Base-by-base conservation (phyloP, 2,888 invertebrate genomes). In the Mystacides longicornis region DNA sequence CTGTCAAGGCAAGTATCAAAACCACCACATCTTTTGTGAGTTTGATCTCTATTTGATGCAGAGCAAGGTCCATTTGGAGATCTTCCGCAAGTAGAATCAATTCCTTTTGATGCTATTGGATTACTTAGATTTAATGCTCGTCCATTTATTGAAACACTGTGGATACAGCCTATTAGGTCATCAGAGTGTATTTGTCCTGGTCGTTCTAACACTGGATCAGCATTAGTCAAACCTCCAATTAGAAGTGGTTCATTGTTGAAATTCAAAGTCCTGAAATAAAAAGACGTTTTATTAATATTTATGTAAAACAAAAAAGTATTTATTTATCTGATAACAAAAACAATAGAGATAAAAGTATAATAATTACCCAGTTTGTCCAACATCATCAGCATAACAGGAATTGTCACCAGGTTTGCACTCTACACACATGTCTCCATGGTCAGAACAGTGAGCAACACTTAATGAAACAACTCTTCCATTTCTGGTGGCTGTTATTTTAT, bases 161-260 rank as follows among this genome's bases (percentile, higher is more conserved):
- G 93, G 62, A 96, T 83, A 67, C 97, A 97, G 3, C 97, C 97
- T 16, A 95, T 86, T 58, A 97, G 85, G 68, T 96, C 95, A 67
- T 95, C 94, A 0, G 93, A 87, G 65, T 87, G 87, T 37, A 96
- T 83, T 72, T 95, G 94, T 0, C 92, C 93, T 0, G 91, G 91
- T 46, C 93, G 81, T 68, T 93, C 92, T 22, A 94, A 71, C 1
- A 94, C 85, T 14, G 93, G 89, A 71, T 92, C 91, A 0, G 93
- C 89, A 62, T 85, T 85, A 47, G 82, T 78, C 31, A 96, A 74
- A 5, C 96, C 96, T 20, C 95, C 95, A 61, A 96, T 80, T 47
- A 89, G 79, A 56, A 96, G 72, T 0, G 87, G 89, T 65, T 93
- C 89, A 64, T 89, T 90, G 74, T 93, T 92, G 72, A 94, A 94